Base-by-base conservation (phyloP, 2,113 vertebrate genomes). In the Elanus axillaris region DNA sequence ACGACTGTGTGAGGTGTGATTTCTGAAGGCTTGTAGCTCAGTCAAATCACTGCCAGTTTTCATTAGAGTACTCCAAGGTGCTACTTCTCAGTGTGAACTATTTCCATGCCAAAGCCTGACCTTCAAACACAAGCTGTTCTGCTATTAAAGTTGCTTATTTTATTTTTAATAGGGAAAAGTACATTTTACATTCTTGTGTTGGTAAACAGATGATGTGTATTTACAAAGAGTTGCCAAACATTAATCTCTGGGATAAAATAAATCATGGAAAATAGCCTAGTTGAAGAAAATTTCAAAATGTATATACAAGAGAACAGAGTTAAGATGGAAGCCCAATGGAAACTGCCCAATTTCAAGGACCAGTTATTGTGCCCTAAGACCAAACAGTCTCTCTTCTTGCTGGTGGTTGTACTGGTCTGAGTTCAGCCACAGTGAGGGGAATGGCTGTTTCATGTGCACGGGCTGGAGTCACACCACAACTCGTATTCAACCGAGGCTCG, bases 41-140 rank as follows among this genome's bases (percentile, higher is more conserved):
- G 68, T 91, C 79, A 92, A 77, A 92, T 84, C 86, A 74, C 76
- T 88, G 92, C 86, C 79, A 94, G 76, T 72, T 96, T 93, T 81
- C 83, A 89, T 78, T 42, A 78, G 48, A 88, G 38, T 71, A 71
- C 1, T 60, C 86, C 59, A 81, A 88, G 86, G 90, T 92, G 77
- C 64, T 81, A 60, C 72, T 87, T 92, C 88, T 94, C 88, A 92
- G 86, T 0, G 0, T 94, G 94, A 94, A 91, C 94, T 89, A 92
- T 48, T 95, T 66, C 86, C 86, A 89, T 62, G 66, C 79, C 89
- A 64, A 91, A 94, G 58, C n/a, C 66, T 89, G 91, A 95, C 91
- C 94, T 94, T 94, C 86, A 95, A 95, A 94, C 60, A 75, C 94
- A 96, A 95, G 93, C 94, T 96, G 93, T 89, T 96, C 67, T 64